Evolutionary conservation across 2,797 vertebrate species (phyloP).

Genomic region (Molothrus ater): DNA sequence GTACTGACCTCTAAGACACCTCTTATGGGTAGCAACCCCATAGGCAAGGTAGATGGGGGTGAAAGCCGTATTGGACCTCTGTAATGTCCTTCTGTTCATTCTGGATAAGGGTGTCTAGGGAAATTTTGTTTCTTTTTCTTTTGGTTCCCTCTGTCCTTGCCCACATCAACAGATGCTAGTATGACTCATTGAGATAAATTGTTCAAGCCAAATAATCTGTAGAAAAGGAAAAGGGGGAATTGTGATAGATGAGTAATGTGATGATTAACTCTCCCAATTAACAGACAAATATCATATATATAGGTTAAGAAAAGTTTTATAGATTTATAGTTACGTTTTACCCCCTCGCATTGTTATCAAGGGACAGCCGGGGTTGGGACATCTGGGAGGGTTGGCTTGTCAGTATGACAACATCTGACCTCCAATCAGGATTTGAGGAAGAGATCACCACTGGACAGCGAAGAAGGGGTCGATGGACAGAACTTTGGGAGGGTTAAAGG

Average conservation of each 20-base stretch:
- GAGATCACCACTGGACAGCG: background rate
- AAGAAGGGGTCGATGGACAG: background rate
- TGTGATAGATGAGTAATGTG: background rate
- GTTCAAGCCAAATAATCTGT: no score
- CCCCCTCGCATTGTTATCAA: background rate
- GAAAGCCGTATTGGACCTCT: no score
- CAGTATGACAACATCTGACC: background rate
- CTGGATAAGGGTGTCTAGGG: no score
- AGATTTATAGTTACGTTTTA: background rate
- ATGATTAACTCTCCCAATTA: background rate
- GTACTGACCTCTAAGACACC: no score
- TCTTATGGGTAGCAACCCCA: no score
- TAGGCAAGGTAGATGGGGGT: no score
- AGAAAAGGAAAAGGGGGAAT: no score
- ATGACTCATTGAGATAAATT: no score
- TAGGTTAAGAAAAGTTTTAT: background rate
- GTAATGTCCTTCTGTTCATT: no score
- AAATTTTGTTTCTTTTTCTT: no score
- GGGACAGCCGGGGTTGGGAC: background rate
- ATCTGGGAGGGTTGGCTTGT: rapidly evolving
- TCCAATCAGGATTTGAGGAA: background rate
- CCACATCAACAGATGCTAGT: no score
- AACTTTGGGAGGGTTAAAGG: background rate
- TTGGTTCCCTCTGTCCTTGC: no score
- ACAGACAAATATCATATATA: background rate